A percentile compares a stretch with the other conserved stretches of the same genome.
phyloP scores from a whole-genome alignment of 2,888 invertebrate genomes.

The Brachyopa scutellaris region DNA sequence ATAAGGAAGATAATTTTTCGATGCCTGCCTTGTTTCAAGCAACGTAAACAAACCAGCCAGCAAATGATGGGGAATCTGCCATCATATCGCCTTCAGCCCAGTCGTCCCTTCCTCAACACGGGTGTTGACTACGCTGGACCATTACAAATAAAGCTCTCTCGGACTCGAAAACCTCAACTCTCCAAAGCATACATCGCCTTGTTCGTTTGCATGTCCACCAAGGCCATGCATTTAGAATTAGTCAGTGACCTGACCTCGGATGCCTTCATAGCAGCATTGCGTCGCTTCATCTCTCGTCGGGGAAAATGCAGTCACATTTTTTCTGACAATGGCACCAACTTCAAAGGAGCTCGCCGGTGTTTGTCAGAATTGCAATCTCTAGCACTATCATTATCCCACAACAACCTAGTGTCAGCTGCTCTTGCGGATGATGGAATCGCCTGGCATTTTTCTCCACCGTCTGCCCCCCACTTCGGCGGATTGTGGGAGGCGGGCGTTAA shows the following conservation, averaged over 20 bases:
- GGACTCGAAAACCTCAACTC: background rate
- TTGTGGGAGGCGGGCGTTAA: background rate
- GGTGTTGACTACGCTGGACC: slow-evolving; percentile 31
- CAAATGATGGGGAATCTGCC: too few species aligned
- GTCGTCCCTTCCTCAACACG: background rate
- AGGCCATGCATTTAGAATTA: slow-evolving; percentile 75
- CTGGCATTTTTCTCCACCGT: background rate
- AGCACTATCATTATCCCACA: background rate
- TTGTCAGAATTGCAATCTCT: background rate
- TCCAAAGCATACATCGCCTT: slow-evolving; percentile 72
- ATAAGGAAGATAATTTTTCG: background rate
- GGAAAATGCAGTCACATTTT: slow-evolving; percentile 72
- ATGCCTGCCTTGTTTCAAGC: background rate
- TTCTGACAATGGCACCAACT: slow-evolving; percentile 72
- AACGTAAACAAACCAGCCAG: too few species aligned
- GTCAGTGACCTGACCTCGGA: slow-evolving; percentile 71
- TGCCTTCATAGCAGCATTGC: slow-evolving; percentile 72
- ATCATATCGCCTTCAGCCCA: background rate
- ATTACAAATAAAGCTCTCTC: slow-evolving; percentile 8
- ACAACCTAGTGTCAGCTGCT: background rate
- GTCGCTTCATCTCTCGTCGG: slow-evolving; percentile 73
- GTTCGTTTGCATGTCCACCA: slow-evolving; percentile 73
- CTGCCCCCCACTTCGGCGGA: background rate
- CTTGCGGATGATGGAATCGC: background rate
- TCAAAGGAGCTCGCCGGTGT: background rate